Percentiles rank a stretch among this genome's conserved stretches.
Conservation (phyloP, 2,113 vertebrate genomes). For the Malurus alboscapulatus region DNA sequence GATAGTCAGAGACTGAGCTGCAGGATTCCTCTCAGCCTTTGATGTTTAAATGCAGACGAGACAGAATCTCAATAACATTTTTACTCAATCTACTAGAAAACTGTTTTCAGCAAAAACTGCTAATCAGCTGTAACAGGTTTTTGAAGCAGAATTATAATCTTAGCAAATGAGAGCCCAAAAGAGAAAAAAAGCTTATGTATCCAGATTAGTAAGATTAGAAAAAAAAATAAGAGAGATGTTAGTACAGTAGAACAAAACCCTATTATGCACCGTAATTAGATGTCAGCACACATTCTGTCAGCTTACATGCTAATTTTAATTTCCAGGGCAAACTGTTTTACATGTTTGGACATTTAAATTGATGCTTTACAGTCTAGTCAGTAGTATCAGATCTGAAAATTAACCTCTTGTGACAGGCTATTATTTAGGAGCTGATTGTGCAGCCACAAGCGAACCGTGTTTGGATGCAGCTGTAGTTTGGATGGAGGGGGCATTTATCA, state of each 20-base stretch:
- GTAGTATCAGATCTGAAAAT: not conserved
- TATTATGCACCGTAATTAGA: constrained; percentile 20
- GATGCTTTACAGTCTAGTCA: not conserved
- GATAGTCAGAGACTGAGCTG: not conserved
- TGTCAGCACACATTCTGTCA: not conserved
- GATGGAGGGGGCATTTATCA: not conserved
- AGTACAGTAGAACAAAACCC: not conserved
- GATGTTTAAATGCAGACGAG: not conserved
- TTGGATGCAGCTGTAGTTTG: not conserved
- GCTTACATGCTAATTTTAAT: not conserved
- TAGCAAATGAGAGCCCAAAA: not conserved
- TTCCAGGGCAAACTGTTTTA: not conserved
- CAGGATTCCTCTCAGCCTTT: not conserved
- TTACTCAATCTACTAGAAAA: not conserved
- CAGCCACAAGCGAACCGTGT: not conserved
- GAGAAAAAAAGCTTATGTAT: not conserved
- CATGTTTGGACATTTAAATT: constrained; percentile 16
- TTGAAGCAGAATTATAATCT: not conserved
- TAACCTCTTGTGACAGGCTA: constrained; percentile 23
- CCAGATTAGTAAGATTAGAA: not conserved
- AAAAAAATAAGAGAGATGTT: not conserved
- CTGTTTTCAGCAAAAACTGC: not conserved
- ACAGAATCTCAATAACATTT: not conserved
- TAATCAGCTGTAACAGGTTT: not conserved
- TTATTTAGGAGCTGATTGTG: constrained; percentile 5